A percentile compares a stretch with the other conserved stretches of the same genome.
These are phyloP conservation scores for Labeo calbasu DNA, from an alignment of 2,797 vertebrate species.

Conservation along the genomic window DNA sequence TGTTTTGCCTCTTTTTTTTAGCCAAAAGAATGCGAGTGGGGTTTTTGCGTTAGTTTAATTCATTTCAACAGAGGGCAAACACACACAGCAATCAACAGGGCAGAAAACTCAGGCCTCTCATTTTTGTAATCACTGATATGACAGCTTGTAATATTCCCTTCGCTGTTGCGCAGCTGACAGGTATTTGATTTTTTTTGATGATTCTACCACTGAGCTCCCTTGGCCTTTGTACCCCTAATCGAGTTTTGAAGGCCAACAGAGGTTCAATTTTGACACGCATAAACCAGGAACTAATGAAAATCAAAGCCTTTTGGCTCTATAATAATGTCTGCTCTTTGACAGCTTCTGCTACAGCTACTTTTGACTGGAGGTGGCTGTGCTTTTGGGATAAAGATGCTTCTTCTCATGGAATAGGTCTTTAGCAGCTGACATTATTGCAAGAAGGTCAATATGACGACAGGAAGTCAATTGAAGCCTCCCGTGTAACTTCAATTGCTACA, in stretches of 20 bases:
- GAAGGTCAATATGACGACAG: conserved; percentile 23
- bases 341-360: not conserved
- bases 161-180: conserved; percentile 17
- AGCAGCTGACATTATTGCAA: conserved; percentile 21
- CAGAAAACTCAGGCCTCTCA: not conserved
- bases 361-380: not conserved
- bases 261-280: conserved; percentile 14
- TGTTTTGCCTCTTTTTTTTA: not conserved
- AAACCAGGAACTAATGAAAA: conserved; percentile 38
- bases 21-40: not conserved
- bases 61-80: not conserved
- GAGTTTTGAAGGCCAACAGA: conserved; percentile 35
- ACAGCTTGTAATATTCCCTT: conserved; percentile 31
- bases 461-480: conserved; percentile 1
- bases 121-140: conserved; percentile 17
- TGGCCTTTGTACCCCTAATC: conserved; percentile 30
- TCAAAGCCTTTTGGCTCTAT: conserved; percentile 34
- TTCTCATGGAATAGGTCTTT: conserved; percentile 20
- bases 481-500: not conserved
- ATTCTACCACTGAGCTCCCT: conserved; percentile 19
- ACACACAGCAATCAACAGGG: not conserved
- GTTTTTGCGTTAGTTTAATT: conserved; percentile 4
- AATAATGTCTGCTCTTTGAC: conserved; percentile 14
- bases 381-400: conserved; percentile 4
- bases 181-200: conserved; percentile 45